Evolutionary conservation across 2,797 vertebrate genomes (phyloP), one percentile per base, ranked within the genome.

Genomic region (Apodemus agrarius): DNA sequence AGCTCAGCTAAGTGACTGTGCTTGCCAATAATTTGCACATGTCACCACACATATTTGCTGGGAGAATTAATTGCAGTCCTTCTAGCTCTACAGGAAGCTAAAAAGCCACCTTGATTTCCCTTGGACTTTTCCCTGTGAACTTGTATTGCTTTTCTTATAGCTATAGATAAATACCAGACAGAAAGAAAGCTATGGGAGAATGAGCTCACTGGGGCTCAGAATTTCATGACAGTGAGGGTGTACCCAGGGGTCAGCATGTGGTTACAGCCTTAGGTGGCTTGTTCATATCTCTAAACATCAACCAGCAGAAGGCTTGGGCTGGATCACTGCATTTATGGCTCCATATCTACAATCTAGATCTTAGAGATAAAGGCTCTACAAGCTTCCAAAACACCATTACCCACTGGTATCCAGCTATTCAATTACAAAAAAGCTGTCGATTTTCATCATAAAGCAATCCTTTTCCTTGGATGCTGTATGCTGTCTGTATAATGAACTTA

Each of bases 401-500:
- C 11, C 0, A 2, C 37, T 88, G 9, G n/a, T 29, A 29, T 8
- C 9, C 52, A n/a, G 49, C n/a, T 88, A 14, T 74, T 40, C 52
- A 57, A 34, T 24, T 40, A 14, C 29, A 43, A 1, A 12, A 76
- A 76, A 57, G 49, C 52, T 57, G 49, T 31, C 9, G 0, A 49
- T 52, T 57, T 87, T 46, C 17, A 57, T 54, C n/a, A 31, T 2
- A 43, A 74, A 74, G n/a, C 16, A 1, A 1, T 6, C 37, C 3
- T 43, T 65, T 76, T 74, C 74, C 37, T 84, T 46, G 74, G 21
- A 17, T 93, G 24, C 40, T 92, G n/a, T 65, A 61, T 76, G 16
- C 54, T 82, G 4, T 82, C 14, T 90, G 91, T 84, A 5, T 72
- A 72, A 93, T 94, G 86, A 87, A 92, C 16, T 54, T 82, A 78